A percentile compares a stretch with the other conserved stretches of the same genome.
Conservation (phyloP, 2,888 invertebrate species). For the Silvanus unidentatus region DNA sequence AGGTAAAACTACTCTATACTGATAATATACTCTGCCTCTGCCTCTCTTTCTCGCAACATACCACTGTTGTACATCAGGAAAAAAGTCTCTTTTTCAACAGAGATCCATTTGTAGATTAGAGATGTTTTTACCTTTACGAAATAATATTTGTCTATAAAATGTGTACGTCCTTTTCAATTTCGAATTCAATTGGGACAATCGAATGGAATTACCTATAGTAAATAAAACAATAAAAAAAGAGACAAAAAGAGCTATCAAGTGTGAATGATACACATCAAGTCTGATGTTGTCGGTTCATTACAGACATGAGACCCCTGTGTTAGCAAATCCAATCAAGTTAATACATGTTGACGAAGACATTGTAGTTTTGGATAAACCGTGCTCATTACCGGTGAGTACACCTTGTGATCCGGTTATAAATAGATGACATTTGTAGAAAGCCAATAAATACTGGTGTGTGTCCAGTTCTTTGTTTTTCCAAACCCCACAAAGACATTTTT, state of each 20-base stretch:
- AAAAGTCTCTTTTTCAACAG: constrained; percentile 19
- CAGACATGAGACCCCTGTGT: constrained; percentile 85
- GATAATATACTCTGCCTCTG: too few species aligned
- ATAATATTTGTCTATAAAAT: too few species aligned
- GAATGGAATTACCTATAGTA: too few species aligned
- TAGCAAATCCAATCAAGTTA: constrained; percentile 73
- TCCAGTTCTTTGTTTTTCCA: too few species aligned
- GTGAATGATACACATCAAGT: constrained; percentile 15
- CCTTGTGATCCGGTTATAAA: background rate
- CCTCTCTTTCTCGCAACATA: too few species aligned
- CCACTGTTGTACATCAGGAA: too few species aligned
- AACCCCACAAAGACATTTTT: too few species aligned
- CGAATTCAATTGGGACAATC: constrained; percentile 10
- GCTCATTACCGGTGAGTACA: constrained; percentile 78
- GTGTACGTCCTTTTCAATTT: too few species aligned
- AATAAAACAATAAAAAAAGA: constrained; percentile 8
- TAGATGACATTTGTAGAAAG: background rate
- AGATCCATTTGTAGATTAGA: constrained; percentile 20
- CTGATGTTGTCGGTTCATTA: constrained; percentile 34
- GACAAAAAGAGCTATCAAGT: constrained; percentile 15
- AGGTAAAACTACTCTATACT: too few species aligned
- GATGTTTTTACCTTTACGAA: too few species aligned
- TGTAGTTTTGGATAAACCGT: constrained; percentile 85
- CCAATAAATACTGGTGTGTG: constrained; percentile 2
- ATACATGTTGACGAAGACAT: constrained; percentile 78